Evolutionary conservation across 2,797 vertebrate species (phyloP), one percentile per base, ranked within the genome.

Genomic region (Champsocephalus esox): DNA sequence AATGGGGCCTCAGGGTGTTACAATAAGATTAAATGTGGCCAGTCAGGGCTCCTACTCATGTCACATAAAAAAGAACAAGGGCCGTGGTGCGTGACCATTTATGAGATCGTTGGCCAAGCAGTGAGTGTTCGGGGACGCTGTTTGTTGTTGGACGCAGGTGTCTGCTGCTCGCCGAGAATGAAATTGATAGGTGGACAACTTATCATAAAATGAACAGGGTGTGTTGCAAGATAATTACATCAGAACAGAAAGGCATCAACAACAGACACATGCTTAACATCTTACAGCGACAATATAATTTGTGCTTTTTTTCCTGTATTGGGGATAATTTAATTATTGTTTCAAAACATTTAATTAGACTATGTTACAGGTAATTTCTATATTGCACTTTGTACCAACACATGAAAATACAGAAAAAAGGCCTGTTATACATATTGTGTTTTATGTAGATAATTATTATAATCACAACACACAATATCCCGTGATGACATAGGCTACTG

Each of bases 1-100:
- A 90, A 89, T 91, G 86, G 79, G 85, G 75, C 88, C 82, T 85
- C 17, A 38, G 86, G 87, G 90, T 82, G 85, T 88, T 83, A 82
- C 76, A 75, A 88, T 84, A 82, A 92, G 88, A 91, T 92, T 90
- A 91, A 92, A 91, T 87, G 83, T 77, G 89, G 80, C 80, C 84
- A 83, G 88, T 87, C 85, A 64, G 81, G 79, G 87, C 75, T 82
- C 65, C 90, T 80, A 85, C 87, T 82, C 81, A 77, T 84, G 90
- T 88, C 92, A 89, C 89, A 90, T 93, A 90, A 92, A 93, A 86
- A 91, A 92, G 88, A 93, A 87, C 83, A 82, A 88, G 83, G 74
- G 80, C 85, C 38, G 24, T 38, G 38, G 81, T 48, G 79, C 72
- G 62, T 92, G 92, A 87, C 89, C 89, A 84, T 92, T 92, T 89